Evolutionary conservation across 1,140 invertebrate species (phyloP), one percentile per base, ranked within the genome.

Genomic region (Oncopodura yosiiana): DNA sequence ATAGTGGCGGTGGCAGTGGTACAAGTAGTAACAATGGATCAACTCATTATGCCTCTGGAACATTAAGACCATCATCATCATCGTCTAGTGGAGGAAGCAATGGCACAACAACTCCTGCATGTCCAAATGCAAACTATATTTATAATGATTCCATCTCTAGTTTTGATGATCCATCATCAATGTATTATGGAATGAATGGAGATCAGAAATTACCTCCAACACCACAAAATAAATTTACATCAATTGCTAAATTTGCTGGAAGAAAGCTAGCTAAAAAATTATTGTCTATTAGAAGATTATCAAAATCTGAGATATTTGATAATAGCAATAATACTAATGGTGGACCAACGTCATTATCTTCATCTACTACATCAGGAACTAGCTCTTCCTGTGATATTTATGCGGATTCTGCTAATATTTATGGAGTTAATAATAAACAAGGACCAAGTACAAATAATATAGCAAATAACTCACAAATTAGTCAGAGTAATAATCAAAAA

Each of bases 201-300:
- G 37, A 51, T 18, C 52, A 56, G 14, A 54, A 57, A 2, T 50
- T 52, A 50, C 45, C 54, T 14, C 50, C 53, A 14, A 3, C n/a
- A 23, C 21, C 46, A 16, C 53, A 49, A 4, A 63, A 39, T 42
- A 58, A 59, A 38, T 58, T 63, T 12, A 60, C 62, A 18, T 52
- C 62, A 11, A 63, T 59, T 45, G 58, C 58, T 14, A 63, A 60
- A 58, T 53, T 45, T 23, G 55, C 61, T 0, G 58, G 57, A 18
- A 63, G 50, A 45, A 57, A 56, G 49, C 21, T 63, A 21, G 54
- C 55, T n/a, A 60, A 60, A 27, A 60, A 60, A 44, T 43, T 63
- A 6, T 12, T 55, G 16, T 34, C 30, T 18, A 60, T 63, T 3
- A 5, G 62, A 36, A 53, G 49, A 37, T 38, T 45, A 6, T 63